These are phyloP conservation scores for Furcifer pardalis DNA, from an alignment of 2,797 vertebrate genomes.

Conservation along the genomic window DNA sequence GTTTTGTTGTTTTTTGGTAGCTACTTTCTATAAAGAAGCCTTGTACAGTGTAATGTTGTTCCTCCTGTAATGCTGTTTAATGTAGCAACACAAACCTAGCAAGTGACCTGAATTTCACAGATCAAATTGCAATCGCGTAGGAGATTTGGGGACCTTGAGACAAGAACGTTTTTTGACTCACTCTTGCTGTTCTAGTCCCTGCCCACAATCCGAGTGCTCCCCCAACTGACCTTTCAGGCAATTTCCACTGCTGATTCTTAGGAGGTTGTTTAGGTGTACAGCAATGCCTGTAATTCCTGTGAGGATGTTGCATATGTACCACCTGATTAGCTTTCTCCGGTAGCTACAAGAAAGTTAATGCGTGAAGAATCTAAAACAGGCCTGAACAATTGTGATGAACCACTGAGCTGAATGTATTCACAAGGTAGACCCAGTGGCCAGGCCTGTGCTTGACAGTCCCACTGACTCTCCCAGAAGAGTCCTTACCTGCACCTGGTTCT, in stretches of 20 bases:
- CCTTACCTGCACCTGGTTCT: background rate
- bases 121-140: slow-evolving; percentile 68
- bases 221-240: slow-evolving; percentile 67
- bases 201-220: slow-evolving; percentile 73
- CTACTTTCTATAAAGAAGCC: slow-evolving; percentile 48
- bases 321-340: slow-evolving; percentile 63
- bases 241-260: slow-evolving; percentile 62
- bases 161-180: slow-evolving; percentile 69
- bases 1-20: slow-evolving; percentile 18
- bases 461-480: background rate
- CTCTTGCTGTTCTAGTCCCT: slow-evolving; percentile 66
- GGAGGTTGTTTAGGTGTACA: slow-evolving; percentile 49
- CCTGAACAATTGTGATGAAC: background rate
- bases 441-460: background rate
- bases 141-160: slow-evolving; percentile 64
- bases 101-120: slow-evolving; percentile 77
- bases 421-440: background rate
- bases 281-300: slow-evolving; percentile 48
- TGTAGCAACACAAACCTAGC: slow-evolving; percentile 76
- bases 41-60: slow-evolving; percentile 55
- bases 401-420: background rate
- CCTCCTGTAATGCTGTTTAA: slow-evolving; percentile 71
- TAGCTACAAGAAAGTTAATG: slow-evolving; percentile 50
- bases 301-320: slow-evolving; percentile 62
- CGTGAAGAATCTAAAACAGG: slow-evolving; percentile 26